These are phyloP conservation scores for Pasiphila rectangulata DNA, from an alignment of 2,888 invertebrate species.

Conservation along the genomic window DNA sequence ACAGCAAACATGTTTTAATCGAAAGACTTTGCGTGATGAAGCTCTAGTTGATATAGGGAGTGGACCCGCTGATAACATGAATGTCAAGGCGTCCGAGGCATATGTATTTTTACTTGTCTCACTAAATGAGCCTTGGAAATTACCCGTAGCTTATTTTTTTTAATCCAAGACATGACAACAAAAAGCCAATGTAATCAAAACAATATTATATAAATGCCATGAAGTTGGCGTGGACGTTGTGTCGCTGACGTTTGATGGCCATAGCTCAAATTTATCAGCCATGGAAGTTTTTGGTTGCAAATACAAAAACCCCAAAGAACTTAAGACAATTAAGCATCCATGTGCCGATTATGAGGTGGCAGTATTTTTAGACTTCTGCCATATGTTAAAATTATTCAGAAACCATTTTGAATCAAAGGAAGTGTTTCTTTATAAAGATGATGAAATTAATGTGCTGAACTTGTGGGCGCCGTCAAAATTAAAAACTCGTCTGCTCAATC, in stretches of 20 bases:
- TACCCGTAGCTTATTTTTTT: slow-evolving; percentile 43
- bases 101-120: slow-evolving; percentile 26
- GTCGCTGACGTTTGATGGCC: slow-evolving; percentile 33
- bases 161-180: slow-evolving; percentile 29
- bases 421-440: background rate
- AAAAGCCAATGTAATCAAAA: slow-evolving; percentile 30
- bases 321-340: background rate
- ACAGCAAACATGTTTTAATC: slow-evolving; percentile 28
- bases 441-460: background rate
- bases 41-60: slow-evolving; percentile 22
- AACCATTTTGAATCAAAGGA: slow-evolving; percentile 1
- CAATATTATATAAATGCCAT: slow-evolving; percentile 21
- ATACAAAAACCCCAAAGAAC: background rate
- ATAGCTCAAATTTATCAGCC: slow-evolving; percentile 23
- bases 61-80: slow-evolving; percentile 12
- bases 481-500: no score
- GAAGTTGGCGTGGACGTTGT: slow-evolving; percentile 29
- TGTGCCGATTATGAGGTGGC: background rate
- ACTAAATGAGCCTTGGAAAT: slow-evolving; percentile 35
- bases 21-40: slow-evolving; percentile 14
- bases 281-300: slow-evolving; percentile 18
- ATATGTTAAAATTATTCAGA: background rate
- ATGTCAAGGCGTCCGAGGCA: slow-evolving; percentile 17
- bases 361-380: background rate
- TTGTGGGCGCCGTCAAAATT: no score